Evolutionary conservation across 2,888 invertebrate genomes (phyloP), one percentile per base, ranked within the genome.

Genomic region (Agonum fuliginosum): DNA sequence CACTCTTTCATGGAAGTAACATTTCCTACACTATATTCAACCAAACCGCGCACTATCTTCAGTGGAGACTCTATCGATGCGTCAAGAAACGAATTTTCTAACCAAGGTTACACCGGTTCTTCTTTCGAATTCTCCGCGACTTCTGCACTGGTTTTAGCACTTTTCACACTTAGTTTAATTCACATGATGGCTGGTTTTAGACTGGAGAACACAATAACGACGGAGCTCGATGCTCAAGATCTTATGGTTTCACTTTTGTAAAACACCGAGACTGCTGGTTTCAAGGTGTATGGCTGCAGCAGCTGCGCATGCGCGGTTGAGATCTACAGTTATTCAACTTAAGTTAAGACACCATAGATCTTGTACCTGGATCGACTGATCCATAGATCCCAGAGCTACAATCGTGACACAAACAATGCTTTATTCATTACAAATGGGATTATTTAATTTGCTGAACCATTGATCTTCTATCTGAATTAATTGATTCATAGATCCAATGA

Each of bases 251-350:
- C 79, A 65, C 75, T 75, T 75, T 75, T 75, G 75, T 75, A 67
- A 34, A 72, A 72, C 46, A 54, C 74, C 20, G 46, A 75, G 75
- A 67, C 75, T 67, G 46, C 67, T 8, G 48, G 82, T 84, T 84
- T 84, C 84, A 85, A 85, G 85, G 85, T 85, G 83, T 82, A 80
- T 65, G n/a, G n/a, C 65, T 30, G 37, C n/a, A 73, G 54, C n/a
- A n/a, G n/a, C n/a, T 72, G 83, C 84, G 84, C 85, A 82, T 81
- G 85, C 82, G 82, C 81, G 75, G 72, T 81, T n/a, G n/a, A n/a
- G n/a, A n/a, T 80, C 80, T 81, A 84, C 85, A 84, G 85, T 86
- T 85, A 85, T 83, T 84, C 85, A 83, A 84, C 84, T 83, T 81
- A 14, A 82, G 62, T n/a, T 48, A 22, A 43, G 48, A 27, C 17